Percentiles rank a stretch among this genome's conserved stretches.
These are phyloP conservation scores for Calliphora vomitoria DNA, from an alignment of 2,888 invertebrate species.

Conservation along the genomic window DNA sequence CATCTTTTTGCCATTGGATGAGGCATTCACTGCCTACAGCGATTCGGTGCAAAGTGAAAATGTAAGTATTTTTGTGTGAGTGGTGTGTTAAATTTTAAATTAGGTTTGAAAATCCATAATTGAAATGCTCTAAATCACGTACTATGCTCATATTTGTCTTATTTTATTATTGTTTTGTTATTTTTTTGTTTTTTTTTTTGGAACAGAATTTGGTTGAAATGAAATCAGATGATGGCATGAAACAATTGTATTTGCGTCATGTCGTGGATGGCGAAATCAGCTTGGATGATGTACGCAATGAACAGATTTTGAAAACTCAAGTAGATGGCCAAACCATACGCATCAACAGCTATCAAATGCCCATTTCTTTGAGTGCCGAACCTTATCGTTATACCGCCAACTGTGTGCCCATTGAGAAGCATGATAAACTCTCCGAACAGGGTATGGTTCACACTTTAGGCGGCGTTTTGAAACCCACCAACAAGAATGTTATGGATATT, in stretches of 20 bases:
- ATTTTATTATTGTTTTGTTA: not conserved
- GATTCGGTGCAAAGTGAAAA: constrained; percentile 85
- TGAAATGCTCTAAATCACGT: constrained; percentile 40
- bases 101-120: constrained; percentile 13
- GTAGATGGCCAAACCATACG: constrained; percentile 82
- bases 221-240: constrained; percentile 82
- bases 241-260: constrained; percentile 86
- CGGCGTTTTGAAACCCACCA: constrained; percentile 86
- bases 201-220: constrained; percentile 85
- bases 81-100: constrained; percentile 4
- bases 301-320: constrained; percentile 85
- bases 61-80: constrained; percentile 82
- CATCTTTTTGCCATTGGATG: constrained; percentile 87
- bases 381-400: constrained; percentile 87
- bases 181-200: constrained; percentile 12
- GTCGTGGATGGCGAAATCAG: constrained; percentile 86
- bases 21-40: constrained; percentile 86
- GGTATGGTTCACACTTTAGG: constrained; percentile 89
- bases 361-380: constrained; percentile 78
- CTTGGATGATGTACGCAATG: constrained; percentile 86
- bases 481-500: constrained; percentile 86
- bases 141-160: not conserved
- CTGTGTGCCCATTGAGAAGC: constrained; percentile 87
- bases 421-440: constrained; percentile 88
- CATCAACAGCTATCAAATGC: constrained; percentile 82